Evolutionary conservation across 2,888 invertebrate genomes (phyloP).

Genomic region (Lasioglossum figueresi): DNA sequence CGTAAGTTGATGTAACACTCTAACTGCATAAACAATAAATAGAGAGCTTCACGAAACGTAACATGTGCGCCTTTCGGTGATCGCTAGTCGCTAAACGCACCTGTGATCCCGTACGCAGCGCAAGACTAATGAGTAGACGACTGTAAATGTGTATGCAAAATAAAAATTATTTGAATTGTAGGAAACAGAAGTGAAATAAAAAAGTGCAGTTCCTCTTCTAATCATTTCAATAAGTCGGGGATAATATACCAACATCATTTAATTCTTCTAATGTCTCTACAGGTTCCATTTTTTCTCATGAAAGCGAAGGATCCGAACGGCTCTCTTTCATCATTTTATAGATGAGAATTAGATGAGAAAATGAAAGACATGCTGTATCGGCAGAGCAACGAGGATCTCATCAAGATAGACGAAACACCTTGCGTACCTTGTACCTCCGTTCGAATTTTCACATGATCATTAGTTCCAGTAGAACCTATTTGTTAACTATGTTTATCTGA

Average conservation of each 20-base stretch:
- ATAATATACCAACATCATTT: too few species aligned
- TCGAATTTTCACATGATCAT: slow-evolving; percentile 3
- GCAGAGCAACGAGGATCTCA: not conserved
- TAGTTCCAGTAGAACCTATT: slow-evolving; percentile 13
- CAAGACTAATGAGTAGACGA: not conserved
- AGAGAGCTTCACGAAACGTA: slow-evolving; percentile 19
- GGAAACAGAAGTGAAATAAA: too few species aligned
- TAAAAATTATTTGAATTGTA: not conserved
- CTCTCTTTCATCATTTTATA: too few species aligned
- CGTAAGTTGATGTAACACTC: slow-evolving; percentile 40
- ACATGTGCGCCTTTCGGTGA: slow-evolving; percentile 23
- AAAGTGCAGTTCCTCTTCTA: not conserved
- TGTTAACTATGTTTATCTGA: slow-evolving; percentile 14
- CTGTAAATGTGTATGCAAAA: not conserved
- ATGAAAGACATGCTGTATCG: not conserved
- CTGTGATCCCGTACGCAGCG: slow-evolving; percentile 2
- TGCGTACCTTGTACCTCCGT: not conserved
- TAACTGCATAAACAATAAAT: slow-evolving; percentile 38
- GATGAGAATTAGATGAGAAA: not conserved
- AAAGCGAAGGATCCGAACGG: too few species aligned
- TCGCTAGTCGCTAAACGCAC: slow-evolving; percentile 23
- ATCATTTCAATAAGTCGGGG: not conserved
- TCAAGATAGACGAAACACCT: not conserved
- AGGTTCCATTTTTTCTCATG: too few species aligned
- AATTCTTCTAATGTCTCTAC: too few species aligned